These are phyloP conservation scores for Nanger granti DNA, from an alignment of 2,113 vertebrate genomes.

Conservation along the genomic window DNA sequence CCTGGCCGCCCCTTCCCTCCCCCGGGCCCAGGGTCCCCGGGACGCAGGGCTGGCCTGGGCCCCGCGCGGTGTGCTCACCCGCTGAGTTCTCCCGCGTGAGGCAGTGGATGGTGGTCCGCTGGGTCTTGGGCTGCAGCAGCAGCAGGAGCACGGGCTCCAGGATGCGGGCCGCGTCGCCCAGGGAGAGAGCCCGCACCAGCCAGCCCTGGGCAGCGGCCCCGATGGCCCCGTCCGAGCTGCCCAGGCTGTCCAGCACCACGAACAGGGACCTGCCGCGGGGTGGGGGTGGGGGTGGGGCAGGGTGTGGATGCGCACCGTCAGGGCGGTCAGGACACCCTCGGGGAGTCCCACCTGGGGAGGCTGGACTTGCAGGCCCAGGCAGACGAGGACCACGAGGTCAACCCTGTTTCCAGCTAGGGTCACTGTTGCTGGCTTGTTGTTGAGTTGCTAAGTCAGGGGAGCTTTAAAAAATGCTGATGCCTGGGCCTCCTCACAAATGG, in stretches of 20 bases:
- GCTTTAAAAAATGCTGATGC: background rate
- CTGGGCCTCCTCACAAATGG: background rate
- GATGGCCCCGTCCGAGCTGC: constrained; percentile 88
- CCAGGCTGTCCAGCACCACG: constrained; percentile 94
- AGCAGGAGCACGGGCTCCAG: constrained; percentile 95
- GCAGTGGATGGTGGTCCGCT: constrained; percentile 87
- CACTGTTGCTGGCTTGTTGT: background rate
- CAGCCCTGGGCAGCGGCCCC: constrained; percentile 92
- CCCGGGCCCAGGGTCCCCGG: fast-evolving
- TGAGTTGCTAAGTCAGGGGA: background rate
- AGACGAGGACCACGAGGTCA: fast-evolving
- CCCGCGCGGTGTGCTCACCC: constrained; percentile 72
- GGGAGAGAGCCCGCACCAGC: constrained; percentile 91
- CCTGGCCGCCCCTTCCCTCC: background rate
- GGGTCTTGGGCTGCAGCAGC: constrained; percentile 93
- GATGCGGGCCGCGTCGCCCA: constrained; percentile 91
- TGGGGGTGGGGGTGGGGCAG: background rate
- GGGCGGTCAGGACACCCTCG: fast-evolving
- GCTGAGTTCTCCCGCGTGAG: constrained; percentile 83
- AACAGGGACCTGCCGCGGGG: constrained; percentile 86
- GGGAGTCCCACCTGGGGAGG: background rate
- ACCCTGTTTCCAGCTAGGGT: background rate
- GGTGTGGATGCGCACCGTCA: background rate
- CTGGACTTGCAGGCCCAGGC: background rate
- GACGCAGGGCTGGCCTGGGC: background rate